Conservation (phyloP, 2,113 vertebrate genomes). For the Notechis scutatus region DNA sequence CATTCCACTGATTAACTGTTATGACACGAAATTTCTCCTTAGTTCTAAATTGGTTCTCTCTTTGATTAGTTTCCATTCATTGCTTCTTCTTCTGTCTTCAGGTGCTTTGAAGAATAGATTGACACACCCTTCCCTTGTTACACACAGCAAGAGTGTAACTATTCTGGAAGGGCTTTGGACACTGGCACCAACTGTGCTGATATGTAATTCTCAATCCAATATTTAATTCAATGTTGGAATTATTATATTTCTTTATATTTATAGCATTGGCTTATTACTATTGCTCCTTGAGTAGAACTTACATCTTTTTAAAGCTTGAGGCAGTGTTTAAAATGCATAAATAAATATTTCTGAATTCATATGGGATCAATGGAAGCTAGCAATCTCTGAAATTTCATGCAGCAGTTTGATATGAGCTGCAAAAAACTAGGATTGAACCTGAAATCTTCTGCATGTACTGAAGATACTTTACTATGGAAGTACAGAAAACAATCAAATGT, state of each 20-base stretch:
- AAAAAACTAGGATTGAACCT: background rate
- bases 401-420: background rate
- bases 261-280: background rate
- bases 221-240: background rate
- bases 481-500: background rate
- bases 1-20: too few relatives aligned
- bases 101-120: too few relatives aligned
- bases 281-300: background rate
- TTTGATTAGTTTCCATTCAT: too few relatives aligned
- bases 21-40: too few relatives aligned
- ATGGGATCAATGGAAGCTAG: background rate
- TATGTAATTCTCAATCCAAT: background rate
- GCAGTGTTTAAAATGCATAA: background rate
- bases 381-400: background rate
- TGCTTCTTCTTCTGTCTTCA: too few relatives aligned
- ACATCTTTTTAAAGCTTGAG: background rate
- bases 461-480: background rate
- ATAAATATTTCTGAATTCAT: background rate
- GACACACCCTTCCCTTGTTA: too few relatives aligned
- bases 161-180: background rate
- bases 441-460: background rate
- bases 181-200: background rate
- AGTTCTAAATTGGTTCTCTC: too few relatives aligned
- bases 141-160: background rate
- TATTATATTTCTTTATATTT: background rate